A percentile compares a stretch with the other conserved stretches of the same genome.
phyloP scores from a whole-genome alignment of 2,797 vertebrate species.

The Malurus splendens region DNA sequence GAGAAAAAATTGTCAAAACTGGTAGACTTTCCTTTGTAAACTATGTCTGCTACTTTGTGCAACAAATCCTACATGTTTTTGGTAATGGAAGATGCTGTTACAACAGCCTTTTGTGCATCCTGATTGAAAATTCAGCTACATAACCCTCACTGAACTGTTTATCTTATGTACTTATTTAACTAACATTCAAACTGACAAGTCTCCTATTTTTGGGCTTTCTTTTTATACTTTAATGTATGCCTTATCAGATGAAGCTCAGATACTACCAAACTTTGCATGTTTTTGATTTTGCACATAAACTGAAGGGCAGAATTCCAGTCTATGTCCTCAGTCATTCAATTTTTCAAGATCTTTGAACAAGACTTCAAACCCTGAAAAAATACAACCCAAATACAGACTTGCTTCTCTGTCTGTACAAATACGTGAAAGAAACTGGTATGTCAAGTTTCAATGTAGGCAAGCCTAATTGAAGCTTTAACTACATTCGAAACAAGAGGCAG shows the following conservation, averaged over 20 bases:
- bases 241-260: slow-evolving; percentile 72
- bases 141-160: slow-evolving; percentile 79
- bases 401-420: slow-evolving; percentile 74
- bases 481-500: slow-evolving; percentile 66
- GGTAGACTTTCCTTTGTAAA: slow-evolving; percentile 9
- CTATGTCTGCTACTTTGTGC: slow-evolving; percentile 18
- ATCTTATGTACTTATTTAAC: slow-evolving; percentile 82
- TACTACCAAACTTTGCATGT: slow-evolving; percentile 79
- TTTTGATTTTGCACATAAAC: slow-evolving; percentile 80
- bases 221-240: slow-evolving; percentile 76
- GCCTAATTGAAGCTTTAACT: slow-evolving; percentile 75
- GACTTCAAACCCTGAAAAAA: slow-evolving; percentile 79
- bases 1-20: background rate
- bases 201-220: slow-evolving; percentile 73
- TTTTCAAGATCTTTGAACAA: slow-evolving; percentile 76
- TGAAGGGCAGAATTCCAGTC: slow-evolving; percentile 78
- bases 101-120: slow-evolving; percentile 55
- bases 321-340: slow-evolving; percentile 76
- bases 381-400: slow-evolving; percentile 74
- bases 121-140: slow-evolving; percentile 77
- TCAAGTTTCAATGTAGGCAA: slow-evolving; percentile 66
- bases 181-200: slow-evolving; percentile 81
- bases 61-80: slow-evolving; percentile 52
- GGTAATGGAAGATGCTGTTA: slow-evolving; percentile 43
- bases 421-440: slow-evolving; percentile 72